A percentile compares a stretch with the other conserved stretches of the same genome.
These are phyloP conservation scores for Chaetops frenatus DNA, from an alignment of 2,113 vertebrate genomes.

Conservation along the genomic window DNA sequence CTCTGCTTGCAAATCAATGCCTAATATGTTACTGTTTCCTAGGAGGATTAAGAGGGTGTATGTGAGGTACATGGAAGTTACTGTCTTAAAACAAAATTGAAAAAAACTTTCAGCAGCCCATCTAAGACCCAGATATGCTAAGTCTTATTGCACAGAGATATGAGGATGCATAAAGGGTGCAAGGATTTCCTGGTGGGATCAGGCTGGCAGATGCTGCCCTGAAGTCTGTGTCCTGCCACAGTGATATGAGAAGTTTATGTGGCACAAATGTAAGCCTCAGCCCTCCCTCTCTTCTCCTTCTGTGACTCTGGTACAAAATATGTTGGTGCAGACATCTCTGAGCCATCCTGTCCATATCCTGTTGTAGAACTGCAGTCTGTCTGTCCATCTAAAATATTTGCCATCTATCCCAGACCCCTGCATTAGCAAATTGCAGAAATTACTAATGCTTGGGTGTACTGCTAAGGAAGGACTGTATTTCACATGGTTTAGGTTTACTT, in stretches of 20 bases:
- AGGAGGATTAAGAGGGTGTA: background rate
- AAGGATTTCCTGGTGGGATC: background rate
- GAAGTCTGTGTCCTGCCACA: background rate
- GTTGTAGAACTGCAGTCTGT: background rate
- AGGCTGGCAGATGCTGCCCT: background rate
- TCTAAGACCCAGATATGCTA: background rate
- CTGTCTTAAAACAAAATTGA: background rate
- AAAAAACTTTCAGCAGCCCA: background rate
- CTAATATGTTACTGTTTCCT: background rate
- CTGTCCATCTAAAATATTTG: background rate
- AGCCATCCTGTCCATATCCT: background rate
- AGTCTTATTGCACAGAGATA: background rate
- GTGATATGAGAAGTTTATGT: background rate
- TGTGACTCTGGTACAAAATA: background rate
- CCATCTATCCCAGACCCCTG: accelerated
- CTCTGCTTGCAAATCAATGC: background rate
- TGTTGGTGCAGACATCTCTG: background rate
- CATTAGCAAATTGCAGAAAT: background rate
- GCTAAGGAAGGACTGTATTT: background rate
- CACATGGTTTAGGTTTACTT: background rate
- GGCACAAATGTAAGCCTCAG: background rate
- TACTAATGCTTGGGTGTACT: background rate
- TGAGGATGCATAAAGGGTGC: background rate
- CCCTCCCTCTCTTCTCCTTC: background rate
- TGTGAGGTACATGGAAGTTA: background rate